phyloP scores from a whole-genome alignment of 1,140 invertebrate genomes.

The Drosophila ficusphila region DNA sequence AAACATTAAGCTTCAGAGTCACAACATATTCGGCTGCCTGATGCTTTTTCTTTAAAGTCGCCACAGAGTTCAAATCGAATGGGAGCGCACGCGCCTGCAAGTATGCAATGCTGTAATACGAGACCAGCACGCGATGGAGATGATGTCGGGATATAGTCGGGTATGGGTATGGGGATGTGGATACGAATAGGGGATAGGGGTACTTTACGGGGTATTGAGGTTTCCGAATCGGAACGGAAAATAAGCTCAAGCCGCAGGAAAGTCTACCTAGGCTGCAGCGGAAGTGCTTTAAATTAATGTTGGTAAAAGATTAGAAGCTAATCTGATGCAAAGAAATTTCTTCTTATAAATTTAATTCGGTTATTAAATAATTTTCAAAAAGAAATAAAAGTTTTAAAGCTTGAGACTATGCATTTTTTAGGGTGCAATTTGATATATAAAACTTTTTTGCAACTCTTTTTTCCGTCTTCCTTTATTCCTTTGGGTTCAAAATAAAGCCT shows the following conservation, averaged over 20 bases:
- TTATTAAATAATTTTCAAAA: background rate
- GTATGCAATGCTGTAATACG: slow-evolving; percentile 59
- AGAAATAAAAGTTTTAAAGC: too few species aligned
- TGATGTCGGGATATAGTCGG: slow-evolving; percentile 10
- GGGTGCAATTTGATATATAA: too few species aligned
- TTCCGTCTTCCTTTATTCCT: too few species aligned
- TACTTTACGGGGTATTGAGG: background rate
- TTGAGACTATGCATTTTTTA: too few species aligned
- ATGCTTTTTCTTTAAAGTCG: slow-evolving; percentile 50
- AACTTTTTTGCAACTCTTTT: too few species aligned
- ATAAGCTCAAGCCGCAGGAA: background rate
- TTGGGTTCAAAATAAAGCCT: too few species aligned
- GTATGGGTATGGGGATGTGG: too few species aligned
- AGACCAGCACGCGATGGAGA: slow-evolving; percentile 63
- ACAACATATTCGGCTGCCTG: slow-evolving; percentile 54
- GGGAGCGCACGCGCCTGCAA: slow-evolving; percentile 44
- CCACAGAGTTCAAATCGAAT: slow-evolving; percentile 35
- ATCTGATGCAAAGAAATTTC: background rate
- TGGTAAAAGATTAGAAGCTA: slow-evolving; percentile 6
- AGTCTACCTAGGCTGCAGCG: background rate
- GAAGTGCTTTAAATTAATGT: slow-evolving; percentile 25
- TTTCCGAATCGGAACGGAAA: background rate
- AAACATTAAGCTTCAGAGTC: slow-evolving; percentile 64
- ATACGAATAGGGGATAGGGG: background rate
- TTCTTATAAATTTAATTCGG: background rate